phyloP scores from a whole-genome alignment of 2,888 invertebrate genomes.

The Drepanosiphum platanoidis region DNA sequence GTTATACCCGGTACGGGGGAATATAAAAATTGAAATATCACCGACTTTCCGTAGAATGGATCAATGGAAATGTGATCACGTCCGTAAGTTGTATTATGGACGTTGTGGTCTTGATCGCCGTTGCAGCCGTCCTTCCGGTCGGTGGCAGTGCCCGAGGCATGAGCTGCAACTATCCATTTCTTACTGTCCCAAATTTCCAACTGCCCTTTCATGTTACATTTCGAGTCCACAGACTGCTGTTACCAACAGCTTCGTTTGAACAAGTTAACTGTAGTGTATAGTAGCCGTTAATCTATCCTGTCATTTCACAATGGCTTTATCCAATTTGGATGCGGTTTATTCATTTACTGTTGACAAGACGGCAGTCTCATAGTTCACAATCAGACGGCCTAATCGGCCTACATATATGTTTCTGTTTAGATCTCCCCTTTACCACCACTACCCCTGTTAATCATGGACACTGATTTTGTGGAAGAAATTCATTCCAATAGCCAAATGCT shows the following conservation, averaged over 20 bases:
- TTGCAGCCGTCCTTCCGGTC: no score
- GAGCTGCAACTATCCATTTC: not conserved
- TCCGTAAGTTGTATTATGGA: not conserved
- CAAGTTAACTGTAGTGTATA: no score
- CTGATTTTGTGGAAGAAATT: constrained; percentile 52
- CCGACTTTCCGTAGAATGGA: not conserved
- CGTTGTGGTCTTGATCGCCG: not conserved
- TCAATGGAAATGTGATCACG: not conserved
- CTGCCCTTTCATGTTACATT: not conserved
- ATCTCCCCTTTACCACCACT: not conserved
- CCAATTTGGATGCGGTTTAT: not conserved
- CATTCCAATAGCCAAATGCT: constrained; percentile 35
- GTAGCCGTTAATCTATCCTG: no score
- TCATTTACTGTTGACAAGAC: not conserved
- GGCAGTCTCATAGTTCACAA: not conserved
- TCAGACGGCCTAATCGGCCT: constrained; percentile 22
- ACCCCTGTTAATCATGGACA: constrained; percentile 34
- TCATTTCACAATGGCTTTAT: not conserved
- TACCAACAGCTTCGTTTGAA: no score
- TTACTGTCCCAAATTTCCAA: not conserved
- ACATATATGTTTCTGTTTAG: constrained; percentile 41
- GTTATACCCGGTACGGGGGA: constrained; percentile 30
- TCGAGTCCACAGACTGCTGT: not conserved
- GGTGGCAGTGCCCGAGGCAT: not conserved
- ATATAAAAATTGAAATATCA: not conserved